Evolutionary conservation across 2,797 vertebrate genomes (phyloP).

Genomic region (Phalanger gymnotis): DNA sequence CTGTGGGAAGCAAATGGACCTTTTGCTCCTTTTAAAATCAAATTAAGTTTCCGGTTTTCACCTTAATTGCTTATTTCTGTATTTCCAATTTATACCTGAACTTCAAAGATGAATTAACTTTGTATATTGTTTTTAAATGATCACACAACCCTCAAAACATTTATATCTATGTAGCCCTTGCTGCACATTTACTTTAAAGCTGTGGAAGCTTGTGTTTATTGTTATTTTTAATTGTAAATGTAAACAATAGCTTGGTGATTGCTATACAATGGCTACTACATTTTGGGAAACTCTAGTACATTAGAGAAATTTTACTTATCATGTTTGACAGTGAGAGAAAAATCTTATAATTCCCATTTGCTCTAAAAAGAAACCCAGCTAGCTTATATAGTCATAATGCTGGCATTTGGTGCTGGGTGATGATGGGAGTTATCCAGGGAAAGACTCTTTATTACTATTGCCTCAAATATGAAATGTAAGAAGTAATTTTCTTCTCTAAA

Average conservation of each 20-base stretch:
- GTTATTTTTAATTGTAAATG: background rate
- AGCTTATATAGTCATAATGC: constrained; percentile 48
- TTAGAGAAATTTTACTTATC: constrained; percentile 44
- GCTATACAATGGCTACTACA: constrained; percentile 41
- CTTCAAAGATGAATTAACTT: background rate
- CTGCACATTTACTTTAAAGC: constrained; percentile 11
- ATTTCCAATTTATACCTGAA: background rate
- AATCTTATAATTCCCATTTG: constrained; percentile 49
- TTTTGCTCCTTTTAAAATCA: background rate
- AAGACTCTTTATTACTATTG: constrained; percentile 57
- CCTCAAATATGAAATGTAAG: constrained; percentile 46
- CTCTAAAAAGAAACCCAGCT: background rate
- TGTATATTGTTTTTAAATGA: background rate
- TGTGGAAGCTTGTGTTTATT: background rate
- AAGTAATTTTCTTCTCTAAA: constrained; percentile 58
- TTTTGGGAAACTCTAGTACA: background rate
- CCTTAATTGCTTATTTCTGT: background rate
- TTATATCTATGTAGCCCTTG: background rate
- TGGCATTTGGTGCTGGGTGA: background rate
- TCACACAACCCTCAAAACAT: background rate
- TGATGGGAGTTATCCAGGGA: background rate
- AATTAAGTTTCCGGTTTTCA: background rate
- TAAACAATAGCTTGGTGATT: constrained; percentile 20
- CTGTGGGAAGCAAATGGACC: background rate
- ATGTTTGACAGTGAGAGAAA: constrained; percentile 56